These are phyloP conservation scores for Pyrocephalus nanus DNA, from an alignment of 2,797 vertebrate species.

Conservation along the genomic window DNA sequence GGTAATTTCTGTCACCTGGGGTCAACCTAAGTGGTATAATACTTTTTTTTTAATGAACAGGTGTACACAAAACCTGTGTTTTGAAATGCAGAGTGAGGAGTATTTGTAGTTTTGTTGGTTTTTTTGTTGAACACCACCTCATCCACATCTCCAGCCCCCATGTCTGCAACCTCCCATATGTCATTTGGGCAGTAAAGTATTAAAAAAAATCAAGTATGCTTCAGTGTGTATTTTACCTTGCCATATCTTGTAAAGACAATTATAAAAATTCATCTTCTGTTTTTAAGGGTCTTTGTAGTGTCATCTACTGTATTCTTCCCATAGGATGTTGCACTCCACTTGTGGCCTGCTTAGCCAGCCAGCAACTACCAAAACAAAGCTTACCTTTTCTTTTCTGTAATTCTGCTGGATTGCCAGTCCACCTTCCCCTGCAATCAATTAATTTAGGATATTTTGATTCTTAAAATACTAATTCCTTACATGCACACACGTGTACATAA, in stretches of 20 bases:
- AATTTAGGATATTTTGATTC: not conserved
- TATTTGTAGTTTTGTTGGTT: not conserved
- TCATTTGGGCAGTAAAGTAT: not conserved
- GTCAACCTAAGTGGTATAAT: not conserved
- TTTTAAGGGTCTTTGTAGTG: not conserved
- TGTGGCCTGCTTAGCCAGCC: not conserved
- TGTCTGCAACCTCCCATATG: accelerated
- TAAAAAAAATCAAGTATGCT: not conserved
- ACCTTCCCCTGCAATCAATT: not conserved
- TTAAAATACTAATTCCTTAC: not conserved
- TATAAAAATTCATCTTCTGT: not conserved
- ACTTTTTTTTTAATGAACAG: not conserved
- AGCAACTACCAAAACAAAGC: not conserved
- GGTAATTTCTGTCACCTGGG: not conserved
- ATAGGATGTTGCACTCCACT: not conserved
- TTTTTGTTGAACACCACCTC: not conserved
- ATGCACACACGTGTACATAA: accelerated
- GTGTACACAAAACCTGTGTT: not conserved
- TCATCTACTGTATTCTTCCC: not conserved
- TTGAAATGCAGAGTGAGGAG: not conserved
- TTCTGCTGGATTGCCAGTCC: not conserved
- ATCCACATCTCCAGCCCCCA: too few relatives aligned
- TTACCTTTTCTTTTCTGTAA: not conserved
- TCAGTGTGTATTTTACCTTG: not conserved
- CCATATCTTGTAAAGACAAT: not conserved